Base-by-base conservation (phyloP, 2,113 vertebrate species). In the Indri indri region DNA sequence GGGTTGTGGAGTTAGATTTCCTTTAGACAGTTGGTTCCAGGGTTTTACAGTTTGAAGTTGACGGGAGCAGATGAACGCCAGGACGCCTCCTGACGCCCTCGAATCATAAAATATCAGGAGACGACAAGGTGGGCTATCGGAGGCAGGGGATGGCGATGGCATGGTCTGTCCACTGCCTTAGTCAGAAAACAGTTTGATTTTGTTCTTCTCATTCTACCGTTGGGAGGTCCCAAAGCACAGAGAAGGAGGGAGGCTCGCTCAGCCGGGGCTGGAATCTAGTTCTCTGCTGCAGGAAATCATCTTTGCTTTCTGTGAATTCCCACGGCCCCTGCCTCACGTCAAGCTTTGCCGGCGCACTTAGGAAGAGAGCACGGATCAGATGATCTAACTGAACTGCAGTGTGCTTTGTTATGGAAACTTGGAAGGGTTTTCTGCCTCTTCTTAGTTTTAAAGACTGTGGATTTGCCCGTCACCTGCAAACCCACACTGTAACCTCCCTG, bases 351-450 rank as follows among this genome's bases (percentile, higher is more conserved):
- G 22, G 3, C 2, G 1, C 0, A 34, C 76, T 10, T 40, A 40
- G 76, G 40, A 59, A 74, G 76, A 66, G 1, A 10, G 32, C 3
- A 0, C 3, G 8, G 25, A 25, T 7, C 4, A 14, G 11, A 73
- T 0, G 59, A 74, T 16, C 52, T 16, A 23, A 2, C 2, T 6
- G 50, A 71, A 85, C 9, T 11, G 34, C 6, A 13, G 57, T 5
- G 16, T 1, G 0, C 22, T 50, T 13, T 34, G 40, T 40, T 54
- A 23, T 14, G 20, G 42, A 52, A 40, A 17, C 32, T 13, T 32
- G 14, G 47, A 34, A 89, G 34, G 8, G 6, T 32, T 37, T 83
- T 40, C 47, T 68, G 68, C 34, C 61, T 79, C 70, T 34, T 76
- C 63, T 22, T 37, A 63, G 61, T 63, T 30, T 63, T 10, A 12